Evolutionary conservation across 2,797 vertebrate species (phyloP), one percentile per base, ranked within the genome.

Genomic region (Borostomias antarcticus): DNA sequence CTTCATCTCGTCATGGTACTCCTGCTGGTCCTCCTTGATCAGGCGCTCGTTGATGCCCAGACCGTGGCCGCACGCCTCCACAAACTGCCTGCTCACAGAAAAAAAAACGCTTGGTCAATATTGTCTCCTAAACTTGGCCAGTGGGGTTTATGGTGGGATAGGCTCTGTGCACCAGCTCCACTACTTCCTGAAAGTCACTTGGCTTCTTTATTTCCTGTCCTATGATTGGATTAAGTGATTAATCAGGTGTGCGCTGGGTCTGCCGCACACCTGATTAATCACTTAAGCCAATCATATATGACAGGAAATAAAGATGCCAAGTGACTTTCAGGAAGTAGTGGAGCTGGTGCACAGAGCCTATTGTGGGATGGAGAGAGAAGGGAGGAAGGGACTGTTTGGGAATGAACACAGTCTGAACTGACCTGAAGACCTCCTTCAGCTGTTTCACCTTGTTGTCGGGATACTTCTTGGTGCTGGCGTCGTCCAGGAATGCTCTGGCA

Each of bases 1-100:
- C 74, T 98, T 99, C 96, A 98, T 98, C 89, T 98, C 97, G 66
- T 98, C 96, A 70, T 99, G 97, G 79, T 98, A 99, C 82, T 99
- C 96, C 81, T 97, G 86, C 67, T 97, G 97, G 88, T 98, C 96
- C 83, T 98, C 97, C 82, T 99, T 98, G 81, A 97, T 98, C 60
- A 99, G 93, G 1, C 95, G 90, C 77, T 98, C 97, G 13, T 98
- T 99, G 51, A 99, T 86, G 37, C 91, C 92, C 45, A 99, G 84
- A 64, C 94, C 97, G 5, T 95, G 96, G n/a, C 97, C 97, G 28
- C 96, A 98, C 4, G 96, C 95, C 85, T 98, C 97, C 81, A 98
- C 97, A 89, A 98, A 99, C 87, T 98, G 94, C 89, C 97, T 98
- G 86, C 60, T 70, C 64, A 30, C n/a, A 68, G 15, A 37, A 72